phyloP scores from a whole-genome alignment of 2,888 invertebrate species.

The Epinotia demarniana region DNA sequence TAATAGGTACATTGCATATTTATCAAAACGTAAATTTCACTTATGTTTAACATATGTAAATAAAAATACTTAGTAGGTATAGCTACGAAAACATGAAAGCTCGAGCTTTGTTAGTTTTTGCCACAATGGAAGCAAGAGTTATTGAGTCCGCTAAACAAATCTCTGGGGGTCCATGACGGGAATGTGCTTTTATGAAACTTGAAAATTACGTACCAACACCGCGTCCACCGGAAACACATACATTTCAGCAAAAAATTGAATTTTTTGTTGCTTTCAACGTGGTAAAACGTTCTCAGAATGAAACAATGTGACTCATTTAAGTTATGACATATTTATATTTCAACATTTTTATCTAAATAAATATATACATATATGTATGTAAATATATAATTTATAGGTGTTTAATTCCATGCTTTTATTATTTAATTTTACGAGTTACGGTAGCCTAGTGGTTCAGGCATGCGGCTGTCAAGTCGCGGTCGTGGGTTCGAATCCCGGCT shows the following conservation, averaged over 20 bases:
- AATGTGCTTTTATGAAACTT: slow-evolving; percentile 35
- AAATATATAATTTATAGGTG: too few species aligned
- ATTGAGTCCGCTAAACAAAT: slow-evolving; percentile 41
- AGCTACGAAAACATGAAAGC: slow-evolving; percentile 13
- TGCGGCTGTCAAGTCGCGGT: too few species aligned
- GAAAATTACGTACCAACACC: slow-evolving; percentile 19
- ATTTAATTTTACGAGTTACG: too few species aligned
- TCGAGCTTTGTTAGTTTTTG: slow-evolving; percentile 24
- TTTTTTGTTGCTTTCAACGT: not conserved
- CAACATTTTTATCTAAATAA: too few species aligned
- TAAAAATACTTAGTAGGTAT: not conserved
- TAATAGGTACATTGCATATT: too few species aligned
- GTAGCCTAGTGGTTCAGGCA: too few species aligned
- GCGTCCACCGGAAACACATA: slow-evolving; percentile 21
- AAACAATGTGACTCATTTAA: not conserved
- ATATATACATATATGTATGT: too few species aligned
- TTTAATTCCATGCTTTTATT: too few species aligned
- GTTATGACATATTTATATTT: too few species aligned
- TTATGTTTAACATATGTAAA: not conserved
- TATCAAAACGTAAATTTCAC: not conserved
- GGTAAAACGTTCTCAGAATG: not conserved
- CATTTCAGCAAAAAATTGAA: slow-evolving; percentile 4
- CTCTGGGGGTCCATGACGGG: slow-evolving; percentile 29
- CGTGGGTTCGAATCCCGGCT: too few species aligned
- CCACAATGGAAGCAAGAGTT: slow-evolving; percentile 33